Base-by-base conservation (phyloP, 2,888 invertebrate species). In the Papilio gigon region DNA sequence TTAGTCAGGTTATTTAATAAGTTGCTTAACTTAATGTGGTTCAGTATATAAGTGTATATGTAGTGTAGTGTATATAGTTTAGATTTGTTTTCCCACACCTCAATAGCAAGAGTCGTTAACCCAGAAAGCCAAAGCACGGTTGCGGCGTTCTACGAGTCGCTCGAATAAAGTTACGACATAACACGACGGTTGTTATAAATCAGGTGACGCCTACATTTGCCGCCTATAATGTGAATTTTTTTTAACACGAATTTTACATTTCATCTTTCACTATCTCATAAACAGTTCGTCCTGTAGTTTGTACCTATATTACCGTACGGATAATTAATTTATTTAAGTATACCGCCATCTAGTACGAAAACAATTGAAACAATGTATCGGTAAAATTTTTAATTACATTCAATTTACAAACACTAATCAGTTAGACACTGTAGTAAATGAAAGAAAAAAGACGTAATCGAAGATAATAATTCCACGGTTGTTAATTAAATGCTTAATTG, bases 51-150 rank as follows among this genome's bases (percentile, higher is more conserved):
- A 22, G 60, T 25, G 22, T 11, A 25, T 62, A 4, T 44, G 44
- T 27, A 14, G 14, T 4, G 11, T 3, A 40, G 33, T 12, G 25
- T 25, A 60, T 61, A 60, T 40, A 65, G 22, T 42, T 65, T 61
- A 50, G 68, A 60, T 69, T 69, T 61, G 59, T 53, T 68, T 64
- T 60, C 53, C 61, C 69, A 65, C 61, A 53, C 65, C 56, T 61
- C 53, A 61, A 44, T 61, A 35, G 56, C 53, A 37, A 22, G 17
- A 33, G 65, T 69, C 69, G 65, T 69, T 65, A 69, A 69, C 69
- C 69, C 50, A 69, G 65, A 69, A 69, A 65, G 22, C 50, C 22
- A 59, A 59, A 30, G 59, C 65, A 65, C 65, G 69, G 42, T 35
- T 22, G 42, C 30, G 25, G 61, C 53, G 33, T n/a, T n/a, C n/a